A percentile compares a stretch with the other conserved stretches of the same genome.
Conservation (phyloP, 2,797 vertebrate species). For the Sparidentex hasta region DNA sequence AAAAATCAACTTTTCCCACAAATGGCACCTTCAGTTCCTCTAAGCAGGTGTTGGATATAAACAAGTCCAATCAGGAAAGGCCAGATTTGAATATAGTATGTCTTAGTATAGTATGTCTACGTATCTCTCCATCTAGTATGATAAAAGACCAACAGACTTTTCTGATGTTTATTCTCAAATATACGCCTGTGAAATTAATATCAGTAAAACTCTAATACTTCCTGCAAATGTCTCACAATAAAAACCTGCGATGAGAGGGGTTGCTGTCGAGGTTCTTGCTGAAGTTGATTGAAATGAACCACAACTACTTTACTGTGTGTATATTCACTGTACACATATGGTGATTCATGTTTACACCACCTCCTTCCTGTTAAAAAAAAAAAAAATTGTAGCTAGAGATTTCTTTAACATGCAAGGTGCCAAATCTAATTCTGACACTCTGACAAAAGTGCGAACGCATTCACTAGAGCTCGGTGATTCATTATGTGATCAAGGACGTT, state of each 20-base stretch:
- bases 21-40: too few species aligned
- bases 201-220: neutral
- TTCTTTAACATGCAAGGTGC: neutral
- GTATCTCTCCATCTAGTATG: neutral
- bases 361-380: neutral
- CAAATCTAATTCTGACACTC: neutral
- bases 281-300: neutral
- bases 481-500: neutral
- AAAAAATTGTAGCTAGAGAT: neutral
- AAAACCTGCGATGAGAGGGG: neutral
- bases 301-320: neutral
- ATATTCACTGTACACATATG: neutral
- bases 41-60: neutral
- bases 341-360: neutral
- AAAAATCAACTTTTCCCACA: too few species aligned
- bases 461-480: neutral
- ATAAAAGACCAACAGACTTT: neutral
- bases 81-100: neutral
- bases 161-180: too few species aligned
- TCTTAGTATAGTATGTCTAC: too few species aligned
- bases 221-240: neutral
- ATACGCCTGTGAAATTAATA: neutral
- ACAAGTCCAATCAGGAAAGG: slow-evolving; percentile 6
- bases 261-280: neutral
- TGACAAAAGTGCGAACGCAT: neutral